Base-by-base conservation (phyloP, 1,140 invertebrate species). In the Asbolus verrucosus region DNA sequence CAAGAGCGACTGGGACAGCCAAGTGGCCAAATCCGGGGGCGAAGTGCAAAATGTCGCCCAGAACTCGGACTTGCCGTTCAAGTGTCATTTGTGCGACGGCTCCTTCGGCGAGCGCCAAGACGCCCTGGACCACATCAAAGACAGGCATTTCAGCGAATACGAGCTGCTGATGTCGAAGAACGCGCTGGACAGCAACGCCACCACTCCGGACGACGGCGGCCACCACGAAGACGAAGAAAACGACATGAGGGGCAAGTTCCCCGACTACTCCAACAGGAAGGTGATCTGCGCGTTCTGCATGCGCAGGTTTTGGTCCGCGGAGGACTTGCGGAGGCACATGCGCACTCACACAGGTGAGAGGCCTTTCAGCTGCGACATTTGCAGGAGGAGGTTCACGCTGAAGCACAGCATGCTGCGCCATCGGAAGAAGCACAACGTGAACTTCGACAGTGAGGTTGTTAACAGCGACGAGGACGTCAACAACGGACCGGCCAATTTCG, bases 321-420 rank as follows among this genome's bases (percentile, higher is more conserved):
- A 97, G 79, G 95, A 98, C 82, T 83, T 98, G 0, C 86, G 94
- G 0, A 88, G 94, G 5, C 96, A 98, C 81, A 96, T 97, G 93
- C 83, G 94, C 31, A 94, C 92, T 0, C 93, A 95, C 77, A 94
- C 92, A 0, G 93, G 92, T 0, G 94, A 94, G 77, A 81, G 92
- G 0, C 89, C 89, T 0, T 94, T 92, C 78, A 87, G 91, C 33
- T 94, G 93, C 73, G 90, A 93, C 75, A 88, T 94, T 6, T 96
- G 94, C 77, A 82, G 88, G 6, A 83, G 93, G 2, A 86, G 91
- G 60, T 96, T 96, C 83, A 96, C 94, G 0, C 83, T 96, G n/a
- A 96, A 96, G 76, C 94, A 96, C 83, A 94, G 92, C 79, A 96
- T 96, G 94, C 86, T 96, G 59, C 87, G 94, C 1, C 94, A 96